Evolutionary conservation across 2,888 invertebrate species (phyloP).

Genomic region (Pinctada fucata): DNA sequence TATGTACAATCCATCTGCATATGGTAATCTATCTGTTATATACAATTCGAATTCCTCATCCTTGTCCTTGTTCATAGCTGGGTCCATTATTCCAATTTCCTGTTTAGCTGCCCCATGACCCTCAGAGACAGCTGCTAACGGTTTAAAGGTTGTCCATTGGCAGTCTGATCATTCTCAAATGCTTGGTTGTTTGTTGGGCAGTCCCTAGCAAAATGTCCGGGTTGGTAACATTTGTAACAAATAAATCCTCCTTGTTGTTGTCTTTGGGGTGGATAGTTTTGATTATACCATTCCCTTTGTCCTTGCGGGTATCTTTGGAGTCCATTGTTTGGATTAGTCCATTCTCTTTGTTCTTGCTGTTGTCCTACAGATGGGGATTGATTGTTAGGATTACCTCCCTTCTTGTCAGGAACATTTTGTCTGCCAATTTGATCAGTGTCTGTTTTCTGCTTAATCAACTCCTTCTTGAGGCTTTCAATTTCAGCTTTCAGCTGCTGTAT

Average conservation of each 20-base stretch:
- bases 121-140: conserved; percentile 14
- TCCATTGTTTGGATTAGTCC: too few species aligned
- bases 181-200: conserved; percentile 8
- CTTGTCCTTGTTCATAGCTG: conserved; percentile 3
- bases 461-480: too few species aligned
- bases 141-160: conserved; percentile 10
- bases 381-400: background rate
- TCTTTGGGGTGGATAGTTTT: too few species aligned
- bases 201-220: conserved; percentile 5
- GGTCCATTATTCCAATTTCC: background rate
- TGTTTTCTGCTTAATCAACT: too few species aligned
- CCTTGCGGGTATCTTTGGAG: too few species aligned
- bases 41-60: conserved; percentile 12
- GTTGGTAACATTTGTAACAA: background rate
- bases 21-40: background rate
- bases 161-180: background rate
- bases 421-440: too few species aligned
- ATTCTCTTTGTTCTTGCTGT: too few species aligned
- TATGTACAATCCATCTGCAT: conserved; percentile 16
- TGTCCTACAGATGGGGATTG: background rate
- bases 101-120: conserved; percentile 9
- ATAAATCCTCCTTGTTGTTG: too few species aligned
- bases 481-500: too few species aligned
- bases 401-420: too few species aligned
- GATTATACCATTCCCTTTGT: too few species aligned